phyloP scores from a whole-genome alignment of 2,888 invertebrate genomes.

The Mythimna vitellina region DNA sequence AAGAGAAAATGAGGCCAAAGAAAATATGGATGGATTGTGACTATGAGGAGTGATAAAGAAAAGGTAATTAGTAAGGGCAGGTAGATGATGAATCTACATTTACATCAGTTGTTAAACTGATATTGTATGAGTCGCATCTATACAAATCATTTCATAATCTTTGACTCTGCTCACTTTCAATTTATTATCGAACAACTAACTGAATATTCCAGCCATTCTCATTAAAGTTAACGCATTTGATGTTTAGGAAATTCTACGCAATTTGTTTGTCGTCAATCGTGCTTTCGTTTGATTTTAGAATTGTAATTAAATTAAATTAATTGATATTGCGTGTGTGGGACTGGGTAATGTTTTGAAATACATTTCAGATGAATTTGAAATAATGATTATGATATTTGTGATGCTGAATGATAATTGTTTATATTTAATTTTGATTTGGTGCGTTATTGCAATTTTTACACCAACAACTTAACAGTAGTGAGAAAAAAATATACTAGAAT shows the following conservation, averaged over 20 bases:
- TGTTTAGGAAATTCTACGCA: constrained; percentile 18
- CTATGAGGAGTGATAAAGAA: too few relatives aligned
- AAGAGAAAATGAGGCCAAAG: too few relatives aligned
- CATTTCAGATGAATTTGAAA: not conserved
- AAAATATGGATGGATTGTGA: too few relatives aligned
- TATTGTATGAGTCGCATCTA: not conserved
- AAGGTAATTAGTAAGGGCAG: too few relatives aligned
- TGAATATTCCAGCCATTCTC: constrained; percentile 47
- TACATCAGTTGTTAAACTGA: too few relatives aligned
- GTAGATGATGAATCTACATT: too few relatives aligned
- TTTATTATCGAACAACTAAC: constrained; percentile 76
- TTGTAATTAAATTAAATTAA: constrained; percentile 6
- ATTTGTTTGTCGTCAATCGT: constrained; percentile 1
- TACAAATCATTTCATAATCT: not conserved
- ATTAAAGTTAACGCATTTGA: constrained; percentile 53
- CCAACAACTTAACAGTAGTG: not conserved
- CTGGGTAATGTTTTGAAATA: not conserved
- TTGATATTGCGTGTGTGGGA: constrained; percentile 7
- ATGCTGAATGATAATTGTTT: not conserved
- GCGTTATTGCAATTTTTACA: not conserved
- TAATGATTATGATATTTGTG: too few relatives aligned
- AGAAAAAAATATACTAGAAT: not conserved
- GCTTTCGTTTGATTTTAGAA: constrained; percentile 15
- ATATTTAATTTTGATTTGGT: too few relatives aligned
- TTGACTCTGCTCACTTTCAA: constrained; percentile 68